Evolutionary conservation across 1,140 invertebrate genomes (phyloP).

Genomic region (Eumaeus atala): DNA sequence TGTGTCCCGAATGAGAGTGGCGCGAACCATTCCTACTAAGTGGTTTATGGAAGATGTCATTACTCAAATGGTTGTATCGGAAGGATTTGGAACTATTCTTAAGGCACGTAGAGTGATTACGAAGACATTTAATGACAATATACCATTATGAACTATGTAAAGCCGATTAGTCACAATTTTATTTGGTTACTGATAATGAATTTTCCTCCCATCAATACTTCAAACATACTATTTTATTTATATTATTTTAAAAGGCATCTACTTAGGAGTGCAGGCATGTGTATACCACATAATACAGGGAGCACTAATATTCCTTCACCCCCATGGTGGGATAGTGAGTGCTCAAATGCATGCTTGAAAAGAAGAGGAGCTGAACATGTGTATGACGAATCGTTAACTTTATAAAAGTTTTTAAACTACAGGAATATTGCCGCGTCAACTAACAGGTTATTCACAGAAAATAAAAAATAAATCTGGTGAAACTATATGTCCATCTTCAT

Average conservation of each 20-base stretch:
- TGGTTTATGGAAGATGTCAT: no score
- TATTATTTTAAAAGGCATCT: not conserved
- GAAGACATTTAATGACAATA: no score
- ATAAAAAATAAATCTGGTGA: not conserved
- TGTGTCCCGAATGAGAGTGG: no score
- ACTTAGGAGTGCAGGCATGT: not conserved
- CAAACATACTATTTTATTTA: not conserved
- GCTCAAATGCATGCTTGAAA: not conserved
- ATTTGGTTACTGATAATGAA: not conserved
- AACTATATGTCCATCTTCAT: not conserved
- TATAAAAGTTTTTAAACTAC: slow-evolving; percentile 9
- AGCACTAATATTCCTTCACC: not conserved
- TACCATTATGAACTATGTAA: slow-evolving; percentile 4
- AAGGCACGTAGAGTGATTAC: no score
- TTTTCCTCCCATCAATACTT: slow-evolving; percentile 2
- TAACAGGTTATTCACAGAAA: not conserved
- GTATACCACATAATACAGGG: not conserved
- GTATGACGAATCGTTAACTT: not conserved
- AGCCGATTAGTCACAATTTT: slow-evolving; percentile 2
- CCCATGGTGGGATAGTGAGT: slow-evolving; percentile 17
- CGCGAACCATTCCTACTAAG: no score
- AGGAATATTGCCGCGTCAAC: slow-evolving; percentile 7
- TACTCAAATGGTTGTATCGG: no score
- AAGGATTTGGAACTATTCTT: no score
- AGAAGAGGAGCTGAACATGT: not conserved